A percentile compares a stretch with the other conserved stretches of the same genome.
phyloP scores from a whole-genome alignment of 2,797 vertebrate genomes.

The Hippopotamyrus pictus region DNA sequence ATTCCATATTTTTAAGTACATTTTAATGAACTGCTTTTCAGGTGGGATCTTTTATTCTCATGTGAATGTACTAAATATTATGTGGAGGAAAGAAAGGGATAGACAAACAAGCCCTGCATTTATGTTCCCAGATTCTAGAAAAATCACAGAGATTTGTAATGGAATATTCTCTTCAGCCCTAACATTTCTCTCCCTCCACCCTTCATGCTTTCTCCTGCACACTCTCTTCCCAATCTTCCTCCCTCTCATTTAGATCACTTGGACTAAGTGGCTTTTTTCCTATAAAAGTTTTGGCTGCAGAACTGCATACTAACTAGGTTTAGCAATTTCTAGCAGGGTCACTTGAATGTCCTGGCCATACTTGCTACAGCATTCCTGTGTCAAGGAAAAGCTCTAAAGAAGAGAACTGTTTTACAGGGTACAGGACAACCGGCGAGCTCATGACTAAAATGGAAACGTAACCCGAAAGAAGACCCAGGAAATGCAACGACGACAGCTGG shows the following conservation, averaged over 20 bases:
- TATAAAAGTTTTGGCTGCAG: conserved; percentile 22
- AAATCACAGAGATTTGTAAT: neutral
- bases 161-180: conserved; percentile 10
- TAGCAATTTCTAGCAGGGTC: conserved; percentile 31
- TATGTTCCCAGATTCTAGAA: neutral
- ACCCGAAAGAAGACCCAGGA: neutral
- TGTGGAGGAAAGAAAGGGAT: neutral
- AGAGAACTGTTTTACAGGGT: conserved; percentile 45
- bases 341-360: conserved; percentile 41
- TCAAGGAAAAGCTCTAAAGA: conserved; percentile 34
- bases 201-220: neutral
- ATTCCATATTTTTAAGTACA: neutral
- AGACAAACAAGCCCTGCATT: neutral
- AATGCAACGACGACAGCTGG: neutral
- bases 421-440: conserved; percentile 28
- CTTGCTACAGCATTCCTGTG: conserved; percentile 46
- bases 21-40: neutral
- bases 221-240: neutral
- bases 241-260: conserved; percentile 12
- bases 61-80: neutral
- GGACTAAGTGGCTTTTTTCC: conserved; percentile 4
- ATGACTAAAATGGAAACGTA: neutral
- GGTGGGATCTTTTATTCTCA: neutral
- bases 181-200: neutral
- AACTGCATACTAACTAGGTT: conserved; percentile 37